Conservation (phyloP, 92 coral and sea anemone species). For the Epizoanthus rinbou region DNA sequence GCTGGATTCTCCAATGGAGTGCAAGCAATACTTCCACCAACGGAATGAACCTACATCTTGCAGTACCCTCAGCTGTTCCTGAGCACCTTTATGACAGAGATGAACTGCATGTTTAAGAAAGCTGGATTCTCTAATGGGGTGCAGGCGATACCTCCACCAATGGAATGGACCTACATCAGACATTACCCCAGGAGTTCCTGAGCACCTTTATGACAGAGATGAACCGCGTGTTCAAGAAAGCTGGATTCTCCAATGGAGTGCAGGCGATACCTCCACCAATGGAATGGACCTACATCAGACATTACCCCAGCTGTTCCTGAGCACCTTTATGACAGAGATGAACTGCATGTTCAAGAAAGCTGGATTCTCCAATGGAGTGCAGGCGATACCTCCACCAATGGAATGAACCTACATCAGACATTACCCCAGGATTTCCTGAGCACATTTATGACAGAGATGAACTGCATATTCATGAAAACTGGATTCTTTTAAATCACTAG, state of each 20-base stretch:
- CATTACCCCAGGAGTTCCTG: conserved; percentile 49
- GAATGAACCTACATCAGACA: no score
- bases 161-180: no score
- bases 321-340: conserved; percentile 90
- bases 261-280: neutral
- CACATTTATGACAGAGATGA: conserved; percentile 88
- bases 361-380: neutral
- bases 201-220: conserved; percentile 91
- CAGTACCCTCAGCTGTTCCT: conserved; percentile 50
- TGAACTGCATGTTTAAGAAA: conserved; percentile 73
- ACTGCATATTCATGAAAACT: conserved; percentile 63
- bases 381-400: neutral
- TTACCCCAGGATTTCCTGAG: conserved; percentile 62
- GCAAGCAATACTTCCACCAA: neutral
- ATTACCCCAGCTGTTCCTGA: conserved; percentile 56
- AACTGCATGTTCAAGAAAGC: conserved; percentile 67
- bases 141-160: neutral
- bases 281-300: no score
- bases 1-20: conserved; percentile 21
- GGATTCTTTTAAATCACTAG: neutral
- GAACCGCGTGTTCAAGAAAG: conserved; percentile 71
- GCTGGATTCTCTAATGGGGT: conserved; percentile 17
- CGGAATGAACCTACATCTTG: no score
- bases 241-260: conserved; percentile 1
- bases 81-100: conserved; percentile 88